Conservation (phyloP, 2,113 vertebrate species). For the Onychostoma macrolepis region DNA sequence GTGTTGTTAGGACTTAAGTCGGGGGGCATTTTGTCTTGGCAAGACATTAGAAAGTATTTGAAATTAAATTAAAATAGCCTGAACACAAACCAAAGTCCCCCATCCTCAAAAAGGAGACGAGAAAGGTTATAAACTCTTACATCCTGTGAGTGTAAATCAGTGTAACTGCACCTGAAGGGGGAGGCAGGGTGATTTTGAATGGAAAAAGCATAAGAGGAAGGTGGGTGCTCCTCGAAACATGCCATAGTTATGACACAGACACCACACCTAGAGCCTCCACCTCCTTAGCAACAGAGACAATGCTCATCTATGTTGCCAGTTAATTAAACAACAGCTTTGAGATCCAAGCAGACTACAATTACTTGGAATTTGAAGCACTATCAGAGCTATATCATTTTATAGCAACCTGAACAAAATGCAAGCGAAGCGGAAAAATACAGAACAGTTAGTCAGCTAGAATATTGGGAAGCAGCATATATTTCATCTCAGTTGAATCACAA, state of each 20-base stretch:
- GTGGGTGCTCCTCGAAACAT: conserved; percentile 47
- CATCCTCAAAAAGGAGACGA: neutral
- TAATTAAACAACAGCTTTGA: conserved; percentile 41
- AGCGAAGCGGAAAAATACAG: neutral
- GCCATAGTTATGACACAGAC: conserved; percentile 55
- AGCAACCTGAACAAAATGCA: neutral
- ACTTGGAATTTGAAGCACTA: neutral
- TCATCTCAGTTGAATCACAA: neutral
- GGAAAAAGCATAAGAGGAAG: conserved; percentile 41
- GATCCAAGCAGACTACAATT: neutral
- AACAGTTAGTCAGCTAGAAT: neutral
- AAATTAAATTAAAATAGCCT: conserved; percentile 6
- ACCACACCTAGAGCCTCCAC: conserved; percentile 47
- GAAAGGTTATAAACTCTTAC: neutral
- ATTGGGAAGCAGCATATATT: neutral
- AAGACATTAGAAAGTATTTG: neutral
- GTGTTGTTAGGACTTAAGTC: neutral
- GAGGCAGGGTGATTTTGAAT: conserved; percentile 36
- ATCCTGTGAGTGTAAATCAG: neutral
- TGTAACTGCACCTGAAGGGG: conserved; percentile 39
- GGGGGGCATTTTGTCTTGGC: conserved; percentile 22
- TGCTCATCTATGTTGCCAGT: conserved; percentile 31
- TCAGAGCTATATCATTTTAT: neutral
- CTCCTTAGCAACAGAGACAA: conserved; percentile 47
- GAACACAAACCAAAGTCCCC: neutral